phyloP scores from a whole-genome alignment of 2,797 vertebrate genomes.

The Gephyroberyx darwinii region DNA sequence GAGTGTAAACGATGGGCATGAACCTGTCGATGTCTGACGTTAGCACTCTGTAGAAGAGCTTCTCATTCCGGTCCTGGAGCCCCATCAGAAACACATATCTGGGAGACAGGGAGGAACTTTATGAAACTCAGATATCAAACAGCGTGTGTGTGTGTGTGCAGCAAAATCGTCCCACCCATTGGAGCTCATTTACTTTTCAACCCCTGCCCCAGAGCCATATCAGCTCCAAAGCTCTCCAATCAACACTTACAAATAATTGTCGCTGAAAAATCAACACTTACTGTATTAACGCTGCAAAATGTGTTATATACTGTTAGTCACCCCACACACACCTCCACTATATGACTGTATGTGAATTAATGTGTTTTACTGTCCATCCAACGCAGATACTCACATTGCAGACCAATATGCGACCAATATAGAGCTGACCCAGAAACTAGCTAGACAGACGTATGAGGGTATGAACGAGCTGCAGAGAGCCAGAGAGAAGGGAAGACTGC shows the following conservation, averaged over 20 bases:
- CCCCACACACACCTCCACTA: not conserved
- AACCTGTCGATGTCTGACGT: constrained; percentile 92
- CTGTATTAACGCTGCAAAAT: too few species aligned
- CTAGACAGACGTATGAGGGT: too few species aligned
- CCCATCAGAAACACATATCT: constrained; percentile 97
- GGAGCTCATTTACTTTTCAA: too few species aligned
- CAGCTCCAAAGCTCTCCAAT: too few species aligned
- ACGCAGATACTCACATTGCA: not conserved
- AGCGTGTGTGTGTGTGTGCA: constrained; percentile 8
- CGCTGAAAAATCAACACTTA: too few species aligned
- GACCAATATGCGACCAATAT: not conserved
- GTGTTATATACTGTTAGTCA: not conserved
- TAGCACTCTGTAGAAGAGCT: constrained; percentile 94
- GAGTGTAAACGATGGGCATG: constrained; percentile 98
- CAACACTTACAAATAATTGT: too few species aligned
- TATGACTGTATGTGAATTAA: constrained; percentile 5
- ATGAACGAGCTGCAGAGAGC: not conserved
- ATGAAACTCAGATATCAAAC: constrained; percentile 62
- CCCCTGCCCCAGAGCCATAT: too few species aligned
- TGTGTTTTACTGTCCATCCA: not conserved
- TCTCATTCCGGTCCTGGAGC: constrained; percentile 96
- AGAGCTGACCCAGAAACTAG: not conserved
- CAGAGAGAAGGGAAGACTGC: not conserved
- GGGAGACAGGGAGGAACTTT: constrained; percentile 43
- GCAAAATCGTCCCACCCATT: too few species aligned